phyloP scores from a whole-genome alignment of 2,113 vertebrate species.

The Bettongia penicillata region DNA sequence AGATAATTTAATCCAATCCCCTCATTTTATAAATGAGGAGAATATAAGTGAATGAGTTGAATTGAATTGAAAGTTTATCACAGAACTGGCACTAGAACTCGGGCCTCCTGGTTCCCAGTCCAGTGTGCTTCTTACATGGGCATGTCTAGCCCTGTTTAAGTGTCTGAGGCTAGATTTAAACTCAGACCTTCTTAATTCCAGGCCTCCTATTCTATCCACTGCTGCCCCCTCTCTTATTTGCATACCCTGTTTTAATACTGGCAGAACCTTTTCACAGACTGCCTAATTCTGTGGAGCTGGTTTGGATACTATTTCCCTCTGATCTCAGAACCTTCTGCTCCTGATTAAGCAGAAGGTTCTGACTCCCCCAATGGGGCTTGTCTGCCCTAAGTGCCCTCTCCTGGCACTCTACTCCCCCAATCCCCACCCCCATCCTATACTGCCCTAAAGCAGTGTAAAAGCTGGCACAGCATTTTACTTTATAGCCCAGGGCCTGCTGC shows the following conservation, averaged over 20 bases:
- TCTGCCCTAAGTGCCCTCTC: background rate
- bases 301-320: background rate
- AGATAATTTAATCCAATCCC: background rate
- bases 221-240: background rate
- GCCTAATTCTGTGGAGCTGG: background rate
- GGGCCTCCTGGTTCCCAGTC: background rate
- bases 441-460: conserved; percentile 48
- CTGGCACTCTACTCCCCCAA: background rate
- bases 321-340: background rate
- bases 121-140: background rate
- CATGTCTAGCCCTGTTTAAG: background rate
- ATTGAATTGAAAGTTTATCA: background rate
- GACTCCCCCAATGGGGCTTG: background rate
- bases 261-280: background rate
- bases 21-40: background rate
- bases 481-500: conserved; percentile 83
- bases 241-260: background rate
- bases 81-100: background rate
- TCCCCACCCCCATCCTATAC: background rate
- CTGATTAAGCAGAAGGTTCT: background rate
- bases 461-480: conserved; percentile 90
- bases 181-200: background rate
- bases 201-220: background rate
- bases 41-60: background rate
- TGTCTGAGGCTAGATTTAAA: background rate